These are phyloP conservation scores for Ptychochromis oligacanthus DNA, from an alignment of 2,113 vertebrate species.

Conservation along the genomic window DNA sequence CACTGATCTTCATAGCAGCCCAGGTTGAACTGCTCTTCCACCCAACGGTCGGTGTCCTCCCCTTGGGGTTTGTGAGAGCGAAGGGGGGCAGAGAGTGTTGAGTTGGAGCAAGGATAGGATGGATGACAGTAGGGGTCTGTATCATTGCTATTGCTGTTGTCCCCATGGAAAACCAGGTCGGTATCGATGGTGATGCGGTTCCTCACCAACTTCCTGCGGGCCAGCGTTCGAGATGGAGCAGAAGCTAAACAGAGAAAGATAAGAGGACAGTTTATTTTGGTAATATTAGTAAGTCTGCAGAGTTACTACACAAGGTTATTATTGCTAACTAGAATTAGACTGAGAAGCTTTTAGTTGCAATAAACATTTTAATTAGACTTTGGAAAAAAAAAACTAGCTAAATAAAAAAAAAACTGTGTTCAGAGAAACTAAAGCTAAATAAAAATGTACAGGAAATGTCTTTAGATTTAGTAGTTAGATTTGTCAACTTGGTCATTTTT, in stretches of 20 bases:
- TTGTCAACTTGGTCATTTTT: no score
- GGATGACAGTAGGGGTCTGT: conserved; percentile 62
- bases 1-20: conserved; percentile 87
- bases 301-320: neutral
- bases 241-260: conserved; percentile 80
- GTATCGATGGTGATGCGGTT: conserved; percentile 95
- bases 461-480: no score
- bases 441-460: no score
- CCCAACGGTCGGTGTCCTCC: conserved; percentile 94
- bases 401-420: no score
- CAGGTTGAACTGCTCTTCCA: conserved; percentile 95
- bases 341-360: neutral
- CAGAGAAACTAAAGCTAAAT: no score
- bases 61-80: conserved; percentile 55
- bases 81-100: conserved; percentile 6
- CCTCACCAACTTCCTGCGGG: conserved; percentile 86
- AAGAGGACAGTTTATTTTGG: neutral
- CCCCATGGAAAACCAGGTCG: conserved; percentile 85
- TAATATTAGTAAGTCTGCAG: neutral
- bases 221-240: conserved; percentile 87
- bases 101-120: conserved; percentile 55
- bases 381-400: neutral
- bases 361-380: neutral
- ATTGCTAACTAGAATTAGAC: neutral
- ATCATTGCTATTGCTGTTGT: conserved; percentile 84